Evolutionary conservation across 1,140 invertebrate genomes (phyloP).

Genomic region (Lineus longissimus): DNA sequence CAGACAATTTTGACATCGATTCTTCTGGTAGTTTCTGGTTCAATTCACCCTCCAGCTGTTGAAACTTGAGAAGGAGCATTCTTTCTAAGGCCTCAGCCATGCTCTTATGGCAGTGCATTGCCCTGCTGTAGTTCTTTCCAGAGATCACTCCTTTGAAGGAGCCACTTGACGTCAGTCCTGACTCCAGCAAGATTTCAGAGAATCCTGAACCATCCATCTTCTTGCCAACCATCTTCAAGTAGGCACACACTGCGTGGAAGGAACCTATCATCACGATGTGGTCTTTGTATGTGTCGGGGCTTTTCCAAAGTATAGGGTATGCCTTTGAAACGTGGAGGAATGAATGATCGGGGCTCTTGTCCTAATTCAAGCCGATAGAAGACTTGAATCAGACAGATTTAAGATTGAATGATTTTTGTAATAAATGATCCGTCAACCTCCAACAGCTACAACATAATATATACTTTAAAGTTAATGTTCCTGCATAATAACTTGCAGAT

Average conservation of each 20-base stretch:
- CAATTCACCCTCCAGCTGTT: conserved; percentile 1
- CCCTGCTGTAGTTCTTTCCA: conserved; percentile 22
- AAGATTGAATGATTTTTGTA: too few relatives aligned
- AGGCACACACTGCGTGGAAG: conserved; percentile 21
- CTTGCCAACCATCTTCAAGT: conserved; percentile 27
- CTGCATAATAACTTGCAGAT: too few relatives aligned
- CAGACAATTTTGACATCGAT: neutral
- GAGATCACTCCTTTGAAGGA: conserved; percentile 15
- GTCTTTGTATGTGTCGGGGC: conserved; percentile 21
- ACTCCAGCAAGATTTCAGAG: conserved; percentile 18
- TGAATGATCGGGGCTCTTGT: too few relatives aligned
- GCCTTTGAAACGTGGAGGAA: too few relatives aligned
- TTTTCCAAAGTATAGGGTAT: conserved; percentile 26
- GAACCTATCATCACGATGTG: conserved; percentile 24
- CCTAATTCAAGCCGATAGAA: too few relatives aligned
- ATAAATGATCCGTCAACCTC: too few relatives aligned
- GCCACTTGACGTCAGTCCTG: conserved; percentile 15
- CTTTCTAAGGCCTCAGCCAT: conserved; percentile 14
- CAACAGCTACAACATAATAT: too few relatives aligned
- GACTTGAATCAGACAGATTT: too few relatives aligned
- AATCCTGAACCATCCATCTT: conserved; percentile 22
- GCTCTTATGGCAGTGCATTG: conserved; percentile 19
- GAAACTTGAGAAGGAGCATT: conserved; percentile 6
- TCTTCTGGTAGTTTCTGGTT: neutral
- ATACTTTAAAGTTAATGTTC: too few relatives aligned